These are phyloP conservation scores for Dicrurus megarhynchus DNA, from an alignment of 2,113 vertebrate species.

Conservation along the genomic window DNA sequence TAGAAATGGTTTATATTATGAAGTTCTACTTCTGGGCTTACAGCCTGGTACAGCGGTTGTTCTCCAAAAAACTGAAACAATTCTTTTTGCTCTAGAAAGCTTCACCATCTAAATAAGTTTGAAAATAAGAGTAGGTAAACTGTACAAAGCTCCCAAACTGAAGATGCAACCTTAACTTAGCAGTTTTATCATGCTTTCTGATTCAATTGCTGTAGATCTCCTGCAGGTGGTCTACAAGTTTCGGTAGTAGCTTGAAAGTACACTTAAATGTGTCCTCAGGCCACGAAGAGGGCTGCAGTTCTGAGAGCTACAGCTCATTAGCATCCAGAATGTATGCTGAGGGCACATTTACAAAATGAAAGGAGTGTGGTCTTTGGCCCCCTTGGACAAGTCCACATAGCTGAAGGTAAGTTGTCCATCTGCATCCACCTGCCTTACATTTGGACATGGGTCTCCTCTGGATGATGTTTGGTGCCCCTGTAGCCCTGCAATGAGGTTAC, in stretches of 20 bases:
- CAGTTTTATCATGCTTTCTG: background rate
- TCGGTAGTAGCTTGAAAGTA: background rate
- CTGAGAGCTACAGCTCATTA: background rate
- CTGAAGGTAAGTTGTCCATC: background rate
- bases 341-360: background rate
- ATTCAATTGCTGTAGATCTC: background rate
- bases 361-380: background rate
- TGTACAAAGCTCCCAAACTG: background rate
- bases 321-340: background rate
- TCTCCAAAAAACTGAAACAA: background rate
- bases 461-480: background rate
- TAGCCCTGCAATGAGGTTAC: background rate
- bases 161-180: background rate
- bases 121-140: background rate
- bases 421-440: background rate
- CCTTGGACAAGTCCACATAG: background rate
- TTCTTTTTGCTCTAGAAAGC: background rate
- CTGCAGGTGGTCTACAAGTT: background rate
- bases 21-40: background rate
- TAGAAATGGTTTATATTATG: background rate
- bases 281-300: background rate
- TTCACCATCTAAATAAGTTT: background rate
- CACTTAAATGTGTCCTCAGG: background rate
- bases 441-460: rapidly evolving
- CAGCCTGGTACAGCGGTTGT: rapidly evolving